Percentiles rank a stretch among this genome's conserved stretches.
These are phyloP conservation scores for Cryptotermes secundus DNA, from an alignment of 1,140 invertebrate species.

Conservation along the genomic window DNA sequence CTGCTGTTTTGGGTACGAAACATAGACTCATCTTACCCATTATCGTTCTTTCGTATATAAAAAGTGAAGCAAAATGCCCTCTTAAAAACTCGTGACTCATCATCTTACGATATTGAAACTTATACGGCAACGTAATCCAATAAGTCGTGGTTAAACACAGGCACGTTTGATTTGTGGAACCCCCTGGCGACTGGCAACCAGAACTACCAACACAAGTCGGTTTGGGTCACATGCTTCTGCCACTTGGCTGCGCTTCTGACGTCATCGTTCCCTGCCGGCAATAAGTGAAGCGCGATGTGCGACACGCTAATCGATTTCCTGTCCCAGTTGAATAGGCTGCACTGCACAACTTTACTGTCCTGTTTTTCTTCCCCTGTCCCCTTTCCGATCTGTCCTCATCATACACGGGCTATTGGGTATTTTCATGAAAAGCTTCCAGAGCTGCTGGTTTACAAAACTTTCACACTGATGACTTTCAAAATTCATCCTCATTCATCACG, in stretches of 20 bases:
- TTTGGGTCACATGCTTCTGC: background rate
- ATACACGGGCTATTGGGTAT: slow-evolving; percentile 1
- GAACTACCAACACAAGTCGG: background rate
- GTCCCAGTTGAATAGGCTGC: slow-evolving; percentile 11
- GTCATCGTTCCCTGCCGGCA: background rate
- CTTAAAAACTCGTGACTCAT: too few species aligned
- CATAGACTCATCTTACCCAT: too few species aligned
- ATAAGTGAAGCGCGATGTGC: background rate
- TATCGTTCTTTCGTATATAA: too few species aligned
- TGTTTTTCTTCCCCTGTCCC: too few species aligned
- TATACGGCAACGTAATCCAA: background rate
- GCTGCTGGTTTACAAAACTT: too few species aligned
- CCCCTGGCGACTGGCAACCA: background rate
- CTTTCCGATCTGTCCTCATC: background rate
- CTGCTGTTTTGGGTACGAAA: too few species aligned
- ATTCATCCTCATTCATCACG: too few species aligned
- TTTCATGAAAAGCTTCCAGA: background rate
- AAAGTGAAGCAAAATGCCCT: too few species aligned
- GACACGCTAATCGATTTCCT: slow-evolving; percentile 15
- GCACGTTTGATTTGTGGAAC: background rate
- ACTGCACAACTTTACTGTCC: background rate
- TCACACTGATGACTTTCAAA: too few species aligned
- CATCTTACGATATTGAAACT: too few species aligned
- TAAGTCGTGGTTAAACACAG: background rate
- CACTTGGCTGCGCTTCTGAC: slow-evolving; percentile 13